Conservation (phyloP, 2,888 invertebrate species). For the Drosophila algonquin region DNA sequence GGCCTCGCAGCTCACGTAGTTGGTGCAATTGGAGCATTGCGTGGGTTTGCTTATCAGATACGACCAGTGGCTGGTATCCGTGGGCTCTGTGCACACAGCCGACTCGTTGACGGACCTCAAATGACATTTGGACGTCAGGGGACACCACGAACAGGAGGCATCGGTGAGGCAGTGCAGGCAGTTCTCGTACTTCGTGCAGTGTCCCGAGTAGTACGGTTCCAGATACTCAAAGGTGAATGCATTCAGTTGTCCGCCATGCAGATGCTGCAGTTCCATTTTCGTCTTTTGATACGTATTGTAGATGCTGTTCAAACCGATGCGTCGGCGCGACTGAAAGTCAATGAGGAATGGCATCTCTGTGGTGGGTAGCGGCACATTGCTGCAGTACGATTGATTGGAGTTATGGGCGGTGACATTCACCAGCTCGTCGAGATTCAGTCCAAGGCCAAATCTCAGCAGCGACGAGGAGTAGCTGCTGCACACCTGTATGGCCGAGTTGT, state of each 20-base stretch:
- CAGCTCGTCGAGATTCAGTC: slow-evolving; percentile 79
- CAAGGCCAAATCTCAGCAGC: slow-evolving; percentile 86
- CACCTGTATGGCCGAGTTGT: slow-evolving; percentile 90
- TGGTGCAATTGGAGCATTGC: slow-evolving; percentile 94
- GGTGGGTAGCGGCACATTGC: slow-evolving; percentile 88
- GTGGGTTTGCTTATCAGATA: slow-evolving; percentile 92
- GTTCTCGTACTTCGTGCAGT: slow-evolving; percentile 91
- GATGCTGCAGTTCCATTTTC: slow-evolving; percentile 92
- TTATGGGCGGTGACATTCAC: slow-evolving; percentile 87
- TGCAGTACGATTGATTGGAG: slow-evolving; percentile 89
- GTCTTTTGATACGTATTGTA: slow-evolving; percentile 89
- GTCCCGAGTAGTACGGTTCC: slow-evolving; percentile 93
- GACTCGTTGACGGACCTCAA: slow-evolving; percentile 88
- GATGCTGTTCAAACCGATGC: slow-evolving; percentile 83
- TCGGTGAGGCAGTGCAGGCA: slow-evolving; percentile 95
- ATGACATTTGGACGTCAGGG: slow-evolving; percentile 89
- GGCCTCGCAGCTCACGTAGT: slow-evolving; percentile 93
- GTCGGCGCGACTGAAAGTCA: slow-evolving; percentile 88
- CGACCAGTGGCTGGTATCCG: slow-evolving; percentile 86
- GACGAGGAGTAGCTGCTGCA: slow-evolving; percentile 92
- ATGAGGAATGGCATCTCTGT: slow-evolving; percentile 88
- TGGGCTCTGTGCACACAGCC: slow-evolving; percentile 66
- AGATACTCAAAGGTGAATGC: slow-evolving; percentile 95
- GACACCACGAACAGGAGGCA: slow-evolving; percentile 96
- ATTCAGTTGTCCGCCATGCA: slow-evolving; percentile 90